phyloP scores from a whole-genome alignment of 2,888 invertebrate species.

The Fragum sueziense region DNA sequence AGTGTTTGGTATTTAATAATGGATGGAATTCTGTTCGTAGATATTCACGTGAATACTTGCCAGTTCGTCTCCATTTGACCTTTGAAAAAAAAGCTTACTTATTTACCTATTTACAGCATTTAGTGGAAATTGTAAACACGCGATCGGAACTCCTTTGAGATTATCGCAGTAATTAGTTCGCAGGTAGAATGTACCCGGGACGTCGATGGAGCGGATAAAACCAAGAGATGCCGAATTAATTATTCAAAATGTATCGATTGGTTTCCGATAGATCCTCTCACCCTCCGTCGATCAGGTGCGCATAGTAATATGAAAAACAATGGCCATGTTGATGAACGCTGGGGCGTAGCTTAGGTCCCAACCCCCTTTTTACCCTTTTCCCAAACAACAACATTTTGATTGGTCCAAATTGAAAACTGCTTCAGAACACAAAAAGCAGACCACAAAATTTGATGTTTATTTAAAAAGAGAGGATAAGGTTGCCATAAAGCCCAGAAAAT shows the following conservation, averaged over 20 bases:
- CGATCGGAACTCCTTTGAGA: slow-evolving; percentile 16
- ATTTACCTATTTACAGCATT: neutral
- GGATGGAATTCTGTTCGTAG: too few relatives aligned
- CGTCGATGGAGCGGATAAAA: slow-evolving; percentile 16
- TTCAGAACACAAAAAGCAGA: neutral
- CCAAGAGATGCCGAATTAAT: slow-evolving; percentile 13
- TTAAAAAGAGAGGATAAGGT: too few relatives aligned
- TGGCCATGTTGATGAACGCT: slow-evolving; percentile 11
- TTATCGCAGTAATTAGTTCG: neutral
- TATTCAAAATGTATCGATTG: slow-evolving; percentile 21
- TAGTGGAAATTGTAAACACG: slow-evolving; percentile 8
- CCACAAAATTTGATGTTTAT: too few relatives aligned
- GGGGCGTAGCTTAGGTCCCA: slow-evolving; percentile 26
- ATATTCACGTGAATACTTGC: too few relatives aligned
- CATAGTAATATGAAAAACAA: slow-evolving; percentile 26
- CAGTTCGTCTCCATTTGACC: too few relatives aligned
- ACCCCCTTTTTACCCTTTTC: too few relatives aligned
- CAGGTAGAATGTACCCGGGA: slow-evolving; percentile 16
- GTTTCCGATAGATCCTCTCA: slow-evolving; percentile 16
- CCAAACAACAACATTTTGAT: neutral
- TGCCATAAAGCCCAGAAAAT: too few relatives aligned
- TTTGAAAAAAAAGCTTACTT: neutral
- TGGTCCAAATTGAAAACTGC: neutral
- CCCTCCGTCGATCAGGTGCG: slow-evolving; percentile 1
- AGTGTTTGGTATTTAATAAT: too few relatives aligned